phyloP scores from a whole-genome alignment of 2,888 invertebrate genomes.

The Cylloceria caligata region DNA sequence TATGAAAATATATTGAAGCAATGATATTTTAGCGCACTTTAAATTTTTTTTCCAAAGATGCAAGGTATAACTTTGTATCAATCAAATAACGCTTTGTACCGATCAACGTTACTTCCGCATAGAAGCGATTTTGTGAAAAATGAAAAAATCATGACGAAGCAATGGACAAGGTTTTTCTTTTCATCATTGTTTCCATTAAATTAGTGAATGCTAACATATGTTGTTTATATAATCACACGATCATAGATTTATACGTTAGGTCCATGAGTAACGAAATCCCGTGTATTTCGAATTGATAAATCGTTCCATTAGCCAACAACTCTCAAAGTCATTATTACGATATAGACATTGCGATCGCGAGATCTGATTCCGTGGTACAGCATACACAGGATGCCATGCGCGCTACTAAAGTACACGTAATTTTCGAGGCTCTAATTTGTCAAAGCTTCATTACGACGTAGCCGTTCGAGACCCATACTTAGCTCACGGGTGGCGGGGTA shows the following conservation, averaged over 20 bases:
- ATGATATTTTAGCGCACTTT: too few relatives aligned
- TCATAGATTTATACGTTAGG: background rate
- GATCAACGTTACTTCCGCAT: too few relatives aligned
- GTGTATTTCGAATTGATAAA: slow-evolving; percentile 66
- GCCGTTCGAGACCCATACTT: slow-evolving; percentile 82
- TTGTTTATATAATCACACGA: background rate
- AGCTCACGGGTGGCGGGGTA: slow-evolving; percentile 78
- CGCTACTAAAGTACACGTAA: slow-evolving; percentile 78
- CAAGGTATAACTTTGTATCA: too few relatives aligned
- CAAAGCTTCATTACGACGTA: slow-evolving; percentile 83
- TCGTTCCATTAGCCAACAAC: slow-evolving; percentile 69
- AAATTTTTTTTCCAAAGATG: too few relatives aligned
- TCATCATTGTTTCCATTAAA: background rate
- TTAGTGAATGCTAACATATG: background rate
- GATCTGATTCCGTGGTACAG: slow-evolving; percentile 40
- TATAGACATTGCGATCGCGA: slow-evolving; percentile 46
- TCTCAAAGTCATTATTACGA: slow-evolving; percentile 26
- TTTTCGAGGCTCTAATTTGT: slow-evolving; percentile 83
- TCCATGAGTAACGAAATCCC: slow-evolving; percentile 20
- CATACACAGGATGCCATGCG: slow-evolving; percentile 40
- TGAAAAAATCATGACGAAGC: too few relatives aligned
- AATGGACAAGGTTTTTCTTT: background rate
- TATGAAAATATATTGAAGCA: too few relatives aligned
- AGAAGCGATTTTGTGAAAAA: too few relatives aligned
- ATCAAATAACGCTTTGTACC: too few relatives aligned